phyloP scores from a whole-genome alignment of 2,797 vertebrate genomes.

The Pipistrellus kuhlii region DNA sequence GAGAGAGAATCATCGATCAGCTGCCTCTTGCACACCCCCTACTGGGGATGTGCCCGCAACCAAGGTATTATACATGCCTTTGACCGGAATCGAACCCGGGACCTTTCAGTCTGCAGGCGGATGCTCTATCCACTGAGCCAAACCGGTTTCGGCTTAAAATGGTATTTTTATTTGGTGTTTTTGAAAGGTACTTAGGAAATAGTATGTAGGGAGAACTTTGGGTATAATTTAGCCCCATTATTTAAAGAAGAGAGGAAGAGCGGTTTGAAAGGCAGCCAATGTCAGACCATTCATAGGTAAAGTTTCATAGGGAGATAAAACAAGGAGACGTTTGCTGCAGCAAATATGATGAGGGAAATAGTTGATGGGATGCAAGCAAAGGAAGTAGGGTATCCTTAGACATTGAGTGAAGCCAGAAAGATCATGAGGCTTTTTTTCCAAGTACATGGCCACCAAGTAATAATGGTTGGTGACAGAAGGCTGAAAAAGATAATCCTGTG shows the following conservation, averaged over 20 bases:
- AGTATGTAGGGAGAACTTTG: constrained; percentile 72
- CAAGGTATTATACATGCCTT: no score
- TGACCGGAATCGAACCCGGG: no score
- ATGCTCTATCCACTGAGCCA: no score
- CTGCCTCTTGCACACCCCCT: no score
- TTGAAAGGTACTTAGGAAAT: constrained; percentile 80
- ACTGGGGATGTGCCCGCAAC: no score
- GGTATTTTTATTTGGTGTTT: constrained; percentile 80
- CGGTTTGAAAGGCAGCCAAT: constrained; percentile 72
- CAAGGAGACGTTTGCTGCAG: constrained; percentile 71
- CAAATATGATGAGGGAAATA: constrained; percentile 60
- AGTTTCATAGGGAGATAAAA: constrained; percentile 64
- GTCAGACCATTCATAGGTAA: constrained; percentile 69
- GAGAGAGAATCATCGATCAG: no score
- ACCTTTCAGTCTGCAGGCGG: no score
- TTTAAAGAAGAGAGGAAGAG: constrained; percentile 56
- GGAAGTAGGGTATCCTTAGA: constrained; percentile 75
- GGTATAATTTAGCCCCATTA: constrained; percentile 79
- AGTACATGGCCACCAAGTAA: constrained; percentile 71
- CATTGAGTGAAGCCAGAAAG: constrained; percentile 78
- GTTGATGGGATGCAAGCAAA: constrained; percentile 80
- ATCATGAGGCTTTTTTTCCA: constrained; percentile 77
- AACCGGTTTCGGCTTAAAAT: no score
- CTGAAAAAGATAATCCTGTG: constrained; percentile 73
- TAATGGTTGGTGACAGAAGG: constrained; percentile 70